Percentiles rank a stretch among this genome's conserved stretches.
Conservation (phyloP, 1,140 invertebrate genomes). For the Euglossa dilemma region DNA sequence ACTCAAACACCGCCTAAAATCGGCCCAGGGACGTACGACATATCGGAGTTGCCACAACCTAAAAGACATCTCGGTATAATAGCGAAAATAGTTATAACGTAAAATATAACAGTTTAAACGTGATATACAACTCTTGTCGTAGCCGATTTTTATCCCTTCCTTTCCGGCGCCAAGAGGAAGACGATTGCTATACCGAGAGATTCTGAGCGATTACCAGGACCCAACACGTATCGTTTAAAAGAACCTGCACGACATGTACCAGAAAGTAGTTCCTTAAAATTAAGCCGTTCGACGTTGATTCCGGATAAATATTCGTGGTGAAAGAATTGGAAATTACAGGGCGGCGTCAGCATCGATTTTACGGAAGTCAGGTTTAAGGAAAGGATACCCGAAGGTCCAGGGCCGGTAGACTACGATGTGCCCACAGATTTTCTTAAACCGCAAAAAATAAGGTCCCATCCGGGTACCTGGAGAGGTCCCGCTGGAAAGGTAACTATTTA, state of each 20-base stretch:
- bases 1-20: conserved; percentile 39
- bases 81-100: conserved; percentile 2
- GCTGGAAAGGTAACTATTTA: conserved; percentile 54
- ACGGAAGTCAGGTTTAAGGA: conserved; percentile 58
- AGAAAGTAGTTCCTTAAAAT: conserved; percentile 60
- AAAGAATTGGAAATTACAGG: conserved; percentile 52
- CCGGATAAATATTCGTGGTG: background rate
- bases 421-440: conserved; percentile 37
- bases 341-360: conserved; percentile 67
- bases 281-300: background rate
- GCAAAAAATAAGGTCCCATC: conserved; percentile 36
- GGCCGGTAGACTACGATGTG: conserved; percentile 35
- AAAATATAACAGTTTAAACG: background rate
- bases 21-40: conserved; percentile 63
- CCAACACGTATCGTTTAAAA: conserved; percentile 47
- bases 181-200: conserved; percentile 52
- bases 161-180: conserved; percentile 56
- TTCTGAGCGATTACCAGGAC: conserved; percentile 49
- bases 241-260: conserved; percentile 53
- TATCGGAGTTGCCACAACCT: conserved; percentile 25
- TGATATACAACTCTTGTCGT: background rate
- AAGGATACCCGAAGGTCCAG: conserved; percentile 25
- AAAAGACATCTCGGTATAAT: conserved; percentile 59
- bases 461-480: conserved; percentile 48
- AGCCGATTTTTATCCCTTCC: conserved; percentile 59